Evolutionary conservation across 30 jellyfish, hydroid and myxozoan genomes (phyloP).

Genomic region (Morbakka virulenta): DNA sequence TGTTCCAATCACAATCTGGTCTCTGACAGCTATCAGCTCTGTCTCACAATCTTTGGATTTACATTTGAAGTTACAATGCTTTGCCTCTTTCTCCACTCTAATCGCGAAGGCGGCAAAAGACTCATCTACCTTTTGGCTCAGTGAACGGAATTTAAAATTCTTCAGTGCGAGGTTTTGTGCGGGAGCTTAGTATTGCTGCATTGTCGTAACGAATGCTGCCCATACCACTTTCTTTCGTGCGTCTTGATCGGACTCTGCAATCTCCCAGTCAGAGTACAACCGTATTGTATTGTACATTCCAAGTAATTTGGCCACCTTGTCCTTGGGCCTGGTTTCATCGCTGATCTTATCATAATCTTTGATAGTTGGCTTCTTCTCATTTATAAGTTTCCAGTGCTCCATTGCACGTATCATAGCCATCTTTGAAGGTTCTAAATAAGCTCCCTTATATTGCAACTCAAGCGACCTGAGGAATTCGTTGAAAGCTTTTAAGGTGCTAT

Average conservation of each 20-base stretch:
- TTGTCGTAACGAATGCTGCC: background rate
- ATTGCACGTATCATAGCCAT: background rate
- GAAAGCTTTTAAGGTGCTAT: no score
- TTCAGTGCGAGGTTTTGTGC: background rate
- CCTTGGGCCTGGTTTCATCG: background rate
- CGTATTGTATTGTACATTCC: background rate
- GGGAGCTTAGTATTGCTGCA: background rate
- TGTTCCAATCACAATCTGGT: background rate
- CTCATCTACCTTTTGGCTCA: background rate
- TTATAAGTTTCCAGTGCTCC: background rate
- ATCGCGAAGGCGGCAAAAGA: background rate
- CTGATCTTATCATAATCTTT: no score
- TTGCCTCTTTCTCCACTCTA: background rate
- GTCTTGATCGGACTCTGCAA: no score
- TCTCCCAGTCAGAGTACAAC: background rate
- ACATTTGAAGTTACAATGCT: background rate
- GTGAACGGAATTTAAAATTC: background rate
- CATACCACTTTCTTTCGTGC: background rate
- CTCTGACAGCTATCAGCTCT: background rate
- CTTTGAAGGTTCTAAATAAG: background rate
- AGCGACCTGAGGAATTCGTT: no score
- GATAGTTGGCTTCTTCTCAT: no score
- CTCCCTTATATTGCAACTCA: no score
- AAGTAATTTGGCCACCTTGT: no score
- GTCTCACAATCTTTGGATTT: background rate